Conservation (phyloP, 2,888 invertebrate species). For the Hyposoter didymator region DNA sequence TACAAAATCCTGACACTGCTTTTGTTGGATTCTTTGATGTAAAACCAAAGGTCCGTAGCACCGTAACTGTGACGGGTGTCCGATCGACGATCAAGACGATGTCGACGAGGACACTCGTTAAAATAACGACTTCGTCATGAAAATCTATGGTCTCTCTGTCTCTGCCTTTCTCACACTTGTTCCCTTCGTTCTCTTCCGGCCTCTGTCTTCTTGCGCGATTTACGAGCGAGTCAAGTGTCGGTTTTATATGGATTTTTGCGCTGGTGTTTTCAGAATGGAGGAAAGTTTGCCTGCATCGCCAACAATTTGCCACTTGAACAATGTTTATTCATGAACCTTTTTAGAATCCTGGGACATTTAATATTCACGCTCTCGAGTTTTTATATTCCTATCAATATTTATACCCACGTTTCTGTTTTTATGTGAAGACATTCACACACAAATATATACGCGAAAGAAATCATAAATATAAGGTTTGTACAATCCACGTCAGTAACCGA, state of each 20-base stretch:
- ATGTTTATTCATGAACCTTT: slow-evolving; percentile 32
- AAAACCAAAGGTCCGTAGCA: neutral
- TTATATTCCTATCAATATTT: neutral
- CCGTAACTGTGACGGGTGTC: neutral
- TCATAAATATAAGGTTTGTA: slow-evolving; percentile 17
- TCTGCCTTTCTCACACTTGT: slow-evolving; percentile 1
- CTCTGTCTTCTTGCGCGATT: slow-evolving; percentile 36
- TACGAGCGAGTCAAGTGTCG: slow-evolving; percentile 60
- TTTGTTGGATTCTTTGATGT: neutral
- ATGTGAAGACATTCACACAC: neutral
- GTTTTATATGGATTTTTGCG: slow-evolving; percentile 65
- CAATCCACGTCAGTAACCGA: slow-evolving; percentile 19
- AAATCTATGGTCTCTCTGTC: slow-evolving; percentile 21
- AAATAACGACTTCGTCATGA: slow-evolving; percentile 63
- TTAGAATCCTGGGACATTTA: slow-evolving; percentile 31
- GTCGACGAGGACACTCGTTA: slow-evolving; percentile 56
- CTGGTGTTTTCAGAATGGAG: slow-evolving; percentile 52
- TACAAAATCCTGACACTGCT: neutral
- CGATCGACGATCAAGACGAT: slow-evolving; percentile 11
- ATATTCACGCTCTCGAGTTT: slow-evolving; percentile 36
- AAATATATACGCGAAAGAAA: neutral
- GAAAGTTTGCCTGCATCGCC: slow-evolving; percentile 9
- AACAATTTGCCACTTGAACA: slow-evolving; percentile 13
- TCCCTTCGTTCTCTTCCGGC: slow-evolving; percentile 8
- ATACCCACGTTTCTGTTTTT: neutral